Evolutionary conservation across 1,140 invertebrate genomes (phyloP), one percentile per base, ranked within the genome.

Genomic region (Drosophila ohnishii): DNA sequence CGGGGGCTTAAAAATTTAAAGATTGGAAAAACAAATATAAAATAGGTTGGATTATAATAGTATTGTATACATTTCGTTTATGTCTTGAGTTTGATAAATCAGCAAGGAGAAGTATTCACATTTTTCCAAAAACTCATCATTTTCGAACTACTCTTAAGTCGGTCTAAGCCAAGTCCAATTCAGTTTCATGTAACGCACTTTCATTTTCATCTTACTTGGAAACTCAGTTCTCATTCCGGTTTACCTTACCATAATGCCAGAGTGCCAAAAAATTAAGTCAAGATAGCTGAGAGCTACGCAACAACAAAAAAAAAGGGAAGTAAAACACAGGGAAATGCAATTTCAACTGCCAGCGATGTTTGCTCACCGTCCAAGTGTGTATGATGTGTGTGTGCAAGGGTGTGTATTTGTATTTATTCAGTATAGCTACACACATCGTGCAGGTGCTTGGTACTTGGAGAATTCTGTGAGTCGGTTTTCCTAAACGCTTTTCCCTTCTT

Each of bases 211-310:
- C 44, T 56, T 58, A 6, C 16, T 8, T 11, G 2, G 2, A 16
- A 22, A 16, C 40, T 50, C n/a, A 19, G 19, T 34, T 69, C 50
- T 11, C 28, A 39, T 9, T 19, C 22, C n/a, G 10, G 28, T 37
- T 62, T 37, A 34, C 28, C 53, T 57, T 19, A 16, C 57, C 44
- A 50, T 79, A 66, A 73, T 57, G 22, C 37, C 44, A 40, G 58
- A 80, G 69, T 80, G 78, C 74, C 78, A 78, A 87, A 78, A 76
- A 87, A 78, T 78, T 75, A 86, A 86, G 65, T 85, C 75, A 78
- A 81, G 78, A 71, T 64, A 64, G 48, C 40, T 59, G 19, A 32
- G 58, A 58, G 65, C 28, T 2, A 8, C 8, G 19, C n/a, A 44
- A n/a, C 34, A 22, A 40, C 19, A 64, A 64, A 53, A 55, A 55